phyloP scores from a whole-genome alignment of 2,113 vertebrate genomes.

The Alethe castanea region DNA sequence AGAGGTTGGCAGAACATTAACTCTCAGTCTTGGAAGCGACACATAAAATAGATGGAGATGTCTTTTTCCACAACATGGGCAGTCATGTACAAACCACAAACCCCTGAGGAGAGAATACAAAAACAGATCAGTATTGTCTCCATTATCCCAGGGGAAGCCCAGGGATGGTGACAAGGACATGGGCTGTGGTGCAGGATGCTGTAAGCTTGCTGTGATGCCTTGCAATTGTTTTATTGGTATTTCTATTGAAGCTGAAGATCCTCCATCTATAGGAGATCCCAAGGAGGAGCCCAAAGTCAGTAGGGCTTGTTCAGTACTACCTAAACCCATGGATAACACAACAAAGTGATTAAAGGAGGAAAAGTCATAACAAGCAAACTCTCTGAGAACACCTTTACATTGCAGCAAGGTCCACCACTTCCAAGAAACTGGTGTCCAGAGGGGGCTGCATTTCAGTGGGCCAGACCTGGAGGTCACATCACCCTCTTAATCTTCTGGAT shows the following conservation, averaged over 20 bases:
- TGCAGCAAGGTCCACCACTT: not conserved
- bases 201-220: not conserved
- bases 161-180: not conserved
- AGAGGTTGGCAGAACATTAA: not conserved
- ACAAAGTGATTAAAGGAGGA: not conserved
- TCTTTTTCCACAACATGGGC: not conserved
- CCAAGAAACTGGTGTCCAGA: not conserved
- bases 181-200: not conserved
- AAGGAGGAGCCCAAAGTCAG: not conserved
- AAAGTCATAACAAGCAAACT: not conserved
- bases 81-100: not conserved
- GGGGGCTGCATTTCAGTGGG: not conserved
- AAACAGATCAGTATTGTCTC: not conserved
- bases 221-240: not conserved
- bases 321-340: not conserved
- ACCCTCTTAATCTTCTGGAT: not conserved
- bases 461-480: not conserved
- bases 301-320: not conserved
- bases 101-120: not conserved
- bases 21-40: not conserved
- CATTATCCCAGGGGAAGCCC: not conserved
- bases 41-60: not conserved
- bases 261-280: not conserved
- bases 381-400: not conserved
- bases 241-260: not conserved